Percentiles rank a stretch among this genome's conserved stretches.
phyloP scores from a whole-genome alignment of 2,888 invertebrate genomes.

The Emesis russula region DNA sequence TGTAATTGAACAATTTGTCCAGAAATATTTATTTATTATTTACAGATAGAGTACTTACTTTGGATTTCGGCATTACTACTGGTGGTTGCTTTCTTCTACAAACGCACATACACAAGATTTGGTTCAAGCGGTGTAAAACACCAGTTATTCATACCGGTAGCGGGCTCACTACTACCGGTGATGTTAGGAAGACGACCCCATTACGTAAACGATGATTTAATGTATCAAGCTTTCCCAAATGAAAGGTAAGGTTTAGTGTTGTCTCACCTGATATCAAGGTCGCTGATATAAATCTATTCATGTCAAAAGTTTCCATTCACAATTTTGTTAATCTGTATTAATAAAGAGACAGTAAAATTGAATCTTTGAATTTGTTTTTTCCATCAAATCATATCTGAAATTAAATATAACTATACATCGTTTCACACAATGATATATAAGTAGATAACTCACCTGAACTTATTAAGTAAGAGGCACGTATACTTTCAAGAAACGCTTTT shows the following conservation, averaged over 20 bases:
- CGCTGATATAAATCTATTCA: too few relatives aligned
- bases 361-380: too few relatives aligned
- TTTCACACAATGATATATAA: too few relatives aligned
- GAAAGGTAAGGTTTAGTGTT: background rate
- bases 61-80: background rate
- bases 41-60: background rate
- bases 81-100: background rate
- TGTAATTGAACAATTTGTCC: background rate
- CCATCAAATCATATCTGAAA: too few relatives aligned
- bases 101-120: background rate
- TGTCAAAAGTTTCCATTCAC: too few relatives aligned
- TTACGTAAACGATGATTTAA: background rate
- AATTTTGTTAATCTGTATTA: too few relatives aligned
- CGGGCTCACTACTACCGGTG: background rate
- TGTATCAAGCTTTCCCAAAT: constrained; percentile 4
- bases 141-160: background rate
- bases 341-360: too few relatives aligned
- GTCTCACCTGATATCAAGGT: too few relatives aligned
- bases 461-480: too few relatives aligned
- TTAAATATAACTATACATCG: too few relatives aligned
- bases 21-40: background rate
- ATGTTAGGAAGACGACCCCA: background rate
- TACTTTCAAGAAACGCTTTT: too few relatives aligned
- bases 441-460: too few relatives aligned
- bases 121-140: background rate